Evolutionary conservation across 92 coral and sea anemone genomes (phyloP), one percentile per base, ranked within the genome.

Genomic region (Montipora capitata): DNA sequence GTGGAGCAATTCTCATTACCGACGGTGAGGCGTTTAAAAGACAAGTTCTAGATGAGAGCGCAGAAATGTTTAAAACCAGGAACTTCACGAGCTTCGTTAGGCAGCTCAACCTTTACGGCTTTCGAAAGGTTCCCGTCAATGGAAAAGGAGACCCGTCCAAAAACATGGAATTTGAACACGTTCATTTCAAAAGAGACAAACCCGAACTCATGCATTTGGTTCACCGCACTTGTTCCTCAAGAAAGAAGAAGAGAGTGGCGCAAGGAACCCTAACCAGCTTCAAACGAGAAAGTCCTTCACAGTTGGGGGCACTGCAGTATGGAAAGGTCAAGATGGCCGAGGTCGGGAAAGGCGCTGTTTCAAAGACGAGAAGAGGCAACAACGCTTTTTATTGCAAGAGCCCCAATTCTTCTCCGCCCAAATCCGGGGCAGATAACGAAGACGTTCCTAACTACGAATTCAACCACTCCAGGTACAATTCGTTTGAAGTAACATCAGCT

Each of bases 81-180:
- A 98, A 98, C 90, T 98, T 98, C 79, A 94, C 99, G 1, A 98
- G 99, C 86, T 98, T 98, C 68, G 99, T 98, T 49, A 92, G 99
- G 85, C 99, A 98, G 94, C 87, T 98, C 54, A 98, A 98, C 89
- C 92, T 98, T 70, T 96, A 96, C 48, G 99, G 98, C 44, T 98
- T 96, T 85, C 96, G 96, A 66, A 97, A 97, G 68, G 96, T 94
- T 48, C 99, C 99, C 8, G 97, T 96, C 40, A 96, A 94, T 77
- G 99, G 99, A 70, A 98, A 98, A 89, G 95, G 95, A 64, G 99
- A 98, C 95, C 99, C 99, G 69, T 95, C 98, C 18, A 98, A 96
- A 87, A 96, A 98, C 87, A 98, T 98, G 99, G 95, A 93, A 83
- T 98, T 98, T 88, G 99, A 96, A 66, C 99, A 98, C 52, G 90